These are phyloP conservation scores for Pyrrhura leucotis DNA, from an alignment of 2,797 vertebrate genomes.

Conservation along the genomic window DNA sequence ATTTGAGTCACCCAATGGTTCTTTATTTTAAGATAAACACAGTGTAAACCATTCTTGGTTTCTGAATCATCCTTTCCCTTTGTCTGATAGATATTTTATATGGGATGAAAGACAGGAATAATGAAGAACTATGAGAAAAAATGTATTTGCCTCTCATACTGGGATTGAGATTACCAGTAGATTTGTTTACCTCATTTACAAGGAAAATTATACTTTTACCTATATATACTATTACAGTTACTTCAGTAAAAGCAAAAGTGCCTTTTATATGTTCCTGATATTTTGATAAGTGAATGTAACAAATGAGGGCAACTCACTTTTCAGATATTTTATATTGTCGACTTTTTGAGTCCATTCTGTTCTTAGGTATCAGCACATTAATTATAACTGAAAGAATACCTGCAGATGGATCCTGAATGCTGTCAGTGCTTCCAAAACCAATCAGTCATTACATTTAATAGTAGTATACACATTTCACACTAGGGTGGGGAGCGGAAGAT, in stretches of 20 bases:
- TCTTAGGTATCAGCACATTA: background rate
- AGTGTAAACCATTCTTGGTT: background rate
- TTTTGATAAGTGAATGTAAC: background rate
- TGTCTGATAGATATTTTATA: background rate
- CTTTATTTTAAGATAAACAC: background rate
- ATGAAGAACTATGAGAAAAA: background rate
- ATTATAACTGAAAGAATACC: background rate
- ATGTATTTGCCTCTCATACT: background rate
- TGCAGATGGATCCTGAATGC: background rate
- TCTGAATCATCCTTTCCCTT: background rate
- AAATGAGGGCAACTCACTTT: background rate
- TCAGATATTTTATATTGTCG: background rate
- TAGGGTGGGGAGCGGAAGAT: background rate
- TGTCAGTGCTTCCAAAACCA: background rate
- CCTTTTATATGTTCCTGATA: background rate
- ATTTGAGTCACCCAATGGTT: background rate
- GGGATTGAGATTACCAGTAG: background rate
- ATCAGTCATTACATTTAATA: background rate
- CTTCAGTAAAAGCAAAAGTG: background rate
- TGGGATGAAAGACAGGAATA: background rate
- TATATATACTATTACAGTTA: background rate
- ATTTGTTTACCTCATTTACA: background rate
- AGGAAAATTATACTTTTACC: background rate
- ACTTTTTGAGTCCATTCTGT: background rate
- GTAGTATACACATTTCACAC: background rate